Evolutionary conservation across 2,113 vertebrate genomes (phyloP), one percentile per base, ranked within the genome.

Genomic region (Pygoscelis antarcticus): DNA sequence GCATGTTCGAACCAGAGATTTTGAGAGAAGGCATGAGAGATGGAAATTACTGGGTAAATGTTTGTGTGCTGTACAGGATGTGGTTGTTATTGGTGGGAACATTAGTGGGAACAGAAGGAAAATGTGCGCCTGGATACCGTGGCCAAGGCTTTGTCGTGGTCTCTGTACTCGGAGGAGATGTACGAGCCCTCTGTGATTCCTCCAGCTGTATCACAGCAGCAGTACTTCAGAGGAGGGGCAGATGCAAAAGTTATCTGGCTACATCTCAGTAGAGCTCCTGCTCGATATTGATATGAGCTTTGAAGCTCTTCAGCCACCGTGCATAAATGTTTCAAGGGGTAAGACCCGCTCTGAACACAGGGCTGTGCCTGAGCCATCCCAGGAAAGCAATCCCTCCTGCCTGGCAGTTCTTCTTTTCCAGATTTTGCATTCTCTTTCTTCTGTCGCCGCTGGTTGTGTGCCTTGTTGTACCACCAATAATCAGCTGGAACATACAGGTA

Each of bases 271-370:
- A 90, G 75, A 95, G 70, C 87, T 95, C 69, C 65, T 1, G 2
- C 77, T 79, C 26, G 16, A 26, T 77, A 40, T 7, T 61, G 54
- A 76, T 88, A 46, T 5, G 70, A 88, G 87, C 94, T 93, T 82
- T 93, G 93, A 96, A 95, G 92, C 91, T 69, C 10, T 38, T 49
- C 47, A 77, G 78, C 34, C 77, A 40, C 69, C 2, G 0, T 34
- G 77, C 93, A 84, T 93, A 76, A 94, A 70, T 87, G 70, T 95
- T 94, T 93, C 46, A 95, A 51, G 91, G 90, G 87, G 46, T 32
- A 70, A 47, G 82, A 89, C 72, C 36, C 0, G 1, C 54, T 89
- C 80, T 30, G 83, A 92, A 47, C 17, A 0, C 51, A 9, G 81
- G 46, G 70, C 65, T 61, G 74, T 25, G 32, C 27, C 77, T 83